Evolutionary conservation across 2,113 vertebrate species (phyloP).

Genomic region (Spea bombifrons): DNA sequence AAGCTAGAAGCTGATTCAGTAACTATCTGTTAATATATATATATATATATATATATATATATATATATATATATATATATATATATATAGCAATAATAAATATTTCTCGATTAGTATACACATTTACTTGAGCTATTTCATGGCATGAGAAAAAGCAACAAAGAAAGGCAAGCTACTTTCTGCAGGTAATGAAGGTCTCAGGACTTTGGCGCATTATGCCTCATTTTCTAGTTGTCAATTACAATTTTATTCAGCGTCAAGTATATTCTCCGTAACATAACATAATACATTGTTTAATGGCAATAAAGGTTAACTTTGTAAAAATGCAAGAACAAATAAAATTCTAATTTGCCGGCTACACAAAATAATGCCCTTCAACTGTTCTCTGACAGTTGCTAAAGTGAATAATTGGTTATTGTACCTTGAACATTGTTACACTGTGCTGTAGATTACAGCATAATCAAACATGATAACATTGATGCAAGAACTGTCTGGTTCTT

Average conservation of each 20-base stretch:
- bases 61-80: too few species aligned
- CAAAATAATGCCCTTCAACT: conserved; percentile 30
- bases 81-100: too few species aligned
- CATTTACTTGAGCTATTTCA: too few species aligned
- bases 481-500: conserved; percentile 13
- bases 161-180: too few species aligned
- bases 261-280: conserved; percentile 1
- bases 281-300: not conserved
- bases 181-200: not conserved
- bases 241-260: not conserved
- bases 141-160: too few species aligned
- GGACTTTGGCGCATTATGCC: not conserved
- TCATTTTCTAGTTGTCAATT: not conserved
- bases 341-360: conserved; percentile 14
- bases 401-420: conserved; percentile 38
- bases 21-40: too few species aligned
- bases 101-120: too few species aligned
- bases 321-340: conserved; percentile 6
- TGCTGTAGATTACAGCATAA: conserved; percentile 34
- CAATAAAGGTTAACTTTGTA: not conserved
- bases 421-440: conserved; percentile 31
- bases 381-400: conserved; percentile 27
- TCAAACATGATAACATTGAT: conserved; percentile 36
- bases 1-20: too few species aligned
- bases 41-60: too few species aligned